Conservation (phyloP, 2,113 vertebrate species). For the Anas platyrhynchos region DNA sequence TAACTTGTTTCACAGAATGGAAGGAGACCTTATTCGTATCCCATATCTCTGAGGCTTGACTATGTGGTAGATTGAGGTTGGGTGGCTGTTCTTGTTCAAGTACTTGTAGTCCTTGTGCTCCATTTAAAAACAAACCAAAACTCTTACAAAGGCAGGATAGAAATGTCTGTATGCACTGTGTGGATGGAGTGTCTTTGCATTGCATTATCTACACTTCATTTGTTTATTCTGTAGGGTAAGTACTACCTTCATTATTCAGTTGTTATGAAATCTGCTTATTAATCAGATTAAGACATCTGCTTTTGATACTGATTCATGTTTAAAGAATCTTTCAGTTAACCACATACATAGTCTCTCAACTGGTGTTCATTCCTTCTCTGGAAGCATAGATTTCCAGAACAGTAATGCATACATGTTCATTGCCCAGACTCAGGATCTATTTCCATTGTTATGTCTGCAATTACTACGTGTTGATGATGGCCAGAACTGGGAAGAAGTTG, state of each 20-base stretch:
- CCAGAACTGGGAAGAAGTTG: neutral
- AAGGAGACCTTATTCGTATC: neutral
- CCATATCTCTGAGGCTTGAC: neutral
- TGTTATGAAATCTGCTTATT: neutral
- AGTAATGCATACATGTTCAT: neutral
- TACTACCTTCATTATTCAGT: neutral
- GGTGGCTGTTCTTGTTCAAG: neutral
- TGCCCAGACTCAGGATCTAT: neutral
- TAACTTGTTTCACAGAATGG: neutral
- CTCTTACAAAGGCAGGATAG: neutral
- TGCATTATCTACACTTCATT: neutral
- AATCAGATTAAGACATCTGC: neutral
- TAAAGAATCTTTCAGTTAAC: neutral
- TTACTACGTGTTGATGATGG: neutral
- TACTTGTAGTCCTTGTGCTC: neutral
- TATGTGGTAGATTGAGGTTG: neutral
- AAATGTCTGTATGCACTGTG: neutral
- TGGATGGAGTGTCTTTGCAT: neutral
- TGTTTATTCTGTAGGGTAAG: accelerated
- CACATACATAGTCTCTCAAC: neutral
- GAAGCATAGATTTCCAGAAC: neutral
- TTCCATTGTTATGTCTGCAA: neutral
- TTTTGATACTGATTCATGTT: neutral
- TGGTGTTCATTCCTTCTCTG: neutral
- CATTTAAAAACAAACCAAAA: neutral